These are phyloP conservation scores for Musca domestica DNA, from an alignment of 1,140 invertebrate genomes.

Conservation along the genomic window DNA sequence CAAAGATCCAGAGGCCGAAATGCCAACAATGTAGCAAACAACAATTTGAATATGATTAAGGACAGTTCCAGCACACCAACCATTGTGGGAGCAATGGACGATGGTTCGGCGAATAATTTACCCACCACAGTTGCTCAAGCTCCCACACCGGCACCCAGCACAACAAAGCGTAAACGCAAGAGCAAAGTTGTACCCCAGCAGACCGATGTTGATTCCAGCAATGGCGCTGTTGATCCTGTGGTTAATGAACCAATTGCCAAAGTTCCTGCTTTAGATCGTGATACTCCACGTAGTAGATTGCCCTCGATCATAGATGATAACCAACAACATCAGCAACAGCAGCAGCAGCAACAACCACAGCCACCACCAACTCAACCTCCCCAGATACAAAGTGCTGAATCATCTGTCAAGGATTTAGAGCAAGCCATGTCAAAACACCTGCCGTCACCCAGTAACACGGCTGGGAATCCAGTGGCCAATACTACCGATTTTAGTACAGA, in stretches of 20 bases:
- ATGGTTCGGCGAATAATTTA: conserved; percentile 30
- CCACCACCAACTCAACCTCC: conserved; percentile 3
- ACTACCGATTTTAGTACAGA: conserved; percentile 82
- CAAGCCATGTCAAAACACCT: conserved; percentile 96
- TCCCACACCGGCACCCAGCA: conserved; percentile 24
- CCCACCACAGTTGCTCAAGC: conserved; percentile 42
- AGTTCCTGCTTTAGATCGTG: conserved; percentile 40
- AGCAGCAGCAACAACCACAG: conserved; percentile 10
- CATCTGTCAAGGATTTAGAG: conserved; percentile 76
- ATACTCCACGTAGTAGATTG: conserved; percentile 41
- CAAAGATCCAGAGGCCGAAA: conserved; percentile 35
- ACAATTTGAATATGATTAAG: conserved; percentile 41
- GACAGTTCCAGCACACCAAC: conserved; percentile 38
- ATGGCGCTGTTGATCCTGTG: conserved; percentile 7
- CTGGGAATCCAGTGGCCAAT: conserved; percentile 46
- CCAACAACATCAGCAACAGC: conserved; percentile 7
- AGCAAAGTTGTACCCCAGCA: conserved; percentile 41
- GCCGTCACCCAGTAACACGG: conserved; percentile 59
- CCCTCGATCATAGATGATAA: conserved; percentile 46
- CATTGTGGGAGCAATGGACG: conserved; percentile 40
- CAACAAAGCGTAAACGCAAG: conserved; percentile 45
- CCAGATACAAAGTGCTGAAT: conserved; percentile 34
- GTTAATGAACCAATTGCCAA: conserved; percentile 42
- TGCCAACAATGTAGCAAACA: conserved; percentile 33
- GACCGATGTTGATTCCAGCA: conserved; percentile 17